Evolutionary conservation across 1,140 invertebrate species (phyloP).

Genomic region (Drosophila nannoptera): DNA sequence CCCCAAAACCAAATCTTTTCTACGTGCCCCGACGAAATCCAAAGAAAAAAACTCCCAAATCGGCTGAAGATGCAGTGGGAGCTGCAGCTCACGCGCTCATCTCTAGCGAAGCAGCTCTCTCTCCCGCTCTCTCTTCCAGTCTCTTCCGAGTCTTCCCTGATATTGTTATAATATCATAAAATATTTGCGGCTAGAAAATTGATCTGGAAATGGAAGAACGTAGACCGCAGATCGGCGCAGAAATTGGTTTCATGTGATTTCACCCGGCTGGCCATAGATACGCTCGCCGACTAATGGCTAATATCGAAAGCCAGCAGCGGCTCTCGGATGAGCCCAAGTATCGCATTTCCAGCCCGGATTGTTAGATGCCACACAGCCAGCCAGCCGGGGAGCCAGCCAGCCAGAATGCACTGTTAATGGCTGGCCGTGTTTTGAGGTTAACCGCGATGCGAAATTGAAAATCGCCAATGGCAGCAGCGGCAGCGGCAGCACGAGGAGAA

Average conservation of each 20-base stretch:
- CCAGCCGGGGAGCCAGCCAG: too few species aligned
- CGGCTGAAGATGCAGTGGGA: conserved; percentile 8
- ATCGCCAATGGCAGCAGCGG: conserved; percentile 10
- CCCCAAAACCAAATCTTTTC: conserved; percentile 52
- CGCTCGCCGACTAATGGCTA: not conserved
- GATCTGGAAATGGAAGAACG: conserved; percentile 7
- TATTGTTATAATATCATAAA: not conserved
- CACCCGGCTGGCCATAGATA: conserved; percentile 2
- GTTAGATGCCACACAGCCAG: conserved; percentile 11
- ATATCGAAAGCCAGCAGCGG: conserved; percentile 4
- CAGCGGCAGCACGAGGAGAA: not conserved
- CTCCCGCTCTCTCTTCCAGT: not conserved
- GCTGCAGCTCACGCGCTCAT: conserved; percentile 20
- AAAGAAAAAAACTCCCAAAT: not conserved
- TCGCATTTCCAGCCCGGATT: conserved; percentile 15
- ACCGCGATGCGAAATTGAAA: conserved; percentile 40
- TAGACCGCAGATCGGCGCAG: conserved; percentile 1
- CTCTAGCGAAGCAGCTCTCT: not conserved
- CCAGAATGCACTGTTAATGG: conserved; percentile 6
- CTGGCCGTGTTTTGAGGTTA: conserved; percentile 30
- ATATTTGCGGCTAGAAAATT: conserved; percentile 16
- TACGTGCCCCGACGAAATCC: conserved; percentile 48
- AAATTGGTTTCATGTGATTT: conserved; percentile 7
- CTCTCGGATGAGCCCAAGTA: not conserved
- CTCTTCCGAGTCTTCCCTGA: too few species aligned